Conservation (phyloP, 2,888 invertebrate genomes). For the Horisme vitalbata region DNA sequence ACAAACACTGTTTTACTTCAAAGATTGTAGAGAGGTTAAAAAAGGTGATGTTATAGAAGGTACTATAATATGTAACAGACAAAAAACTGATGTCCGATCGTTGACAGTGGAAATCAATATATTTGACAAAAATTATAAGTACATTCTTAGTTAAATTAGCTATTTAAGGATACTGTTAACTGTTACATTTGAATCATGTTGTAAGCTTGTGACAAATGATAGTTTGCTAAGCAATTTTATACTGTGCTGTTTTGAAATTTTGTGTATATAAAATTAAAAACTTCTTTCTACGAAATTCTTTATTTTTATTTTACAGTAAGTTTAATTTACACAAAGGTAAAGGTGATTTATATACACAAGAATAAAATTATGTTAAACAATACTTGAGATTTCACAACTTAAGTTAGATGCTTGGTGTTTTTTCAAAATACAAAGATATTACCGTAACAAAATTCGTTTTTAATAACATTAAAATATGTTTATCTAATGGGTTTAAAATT, state of each 20-base stretch:
- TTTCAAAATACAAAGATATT: no score
- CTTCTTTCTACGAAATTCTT: conserved; percentile 73
- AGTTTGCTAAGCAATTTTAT: conserved; percentile 29
- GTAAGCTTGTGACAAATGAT: conserved; percentile 4
- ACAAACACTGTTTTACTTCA: conserved; percentile 94
- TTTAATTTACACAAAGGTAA: conserved; percentile 66
- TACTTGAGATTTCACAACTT: conserved; percentile 54
- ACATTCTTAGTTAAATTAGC: conserved; percentile 82
- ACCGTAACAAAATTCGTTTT: no score
- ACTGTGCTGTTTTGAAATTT: conserved; percentile 7
- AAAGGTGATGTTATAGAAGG: conserved; percentile 86
- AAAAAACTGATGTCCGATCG: conserved; percentile 88
- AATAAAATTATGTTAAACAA: conserved; percentile 55
- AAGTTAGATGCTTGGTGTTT: conserved; percentile 30
- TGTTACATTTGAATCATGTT: conserved; percentile 1
- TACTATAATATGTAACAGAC: conserved; percentile 88
- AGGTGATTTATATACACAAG: conserved; percentile 66
- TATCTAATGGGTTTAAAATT: no score
- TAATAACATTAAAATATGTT: no score
- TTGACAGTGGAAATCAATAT: conserved; percentile 87
- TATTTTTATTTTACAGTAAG: conserved; percentile 75
- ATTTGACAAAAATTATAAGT: conserved; percentile 84
- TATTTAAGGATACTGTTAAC: conserved; percentile 1
- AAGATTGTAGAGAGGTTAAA: conserved; percentile 87
- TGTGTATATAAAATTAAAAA: conserved; percentile 42